A percentile compares a stretch with the other conserved stretches of the same genome.
Conservation (phyloP, 2,113 vertebrate genomes). For the Myocastor coypus region DNA sequence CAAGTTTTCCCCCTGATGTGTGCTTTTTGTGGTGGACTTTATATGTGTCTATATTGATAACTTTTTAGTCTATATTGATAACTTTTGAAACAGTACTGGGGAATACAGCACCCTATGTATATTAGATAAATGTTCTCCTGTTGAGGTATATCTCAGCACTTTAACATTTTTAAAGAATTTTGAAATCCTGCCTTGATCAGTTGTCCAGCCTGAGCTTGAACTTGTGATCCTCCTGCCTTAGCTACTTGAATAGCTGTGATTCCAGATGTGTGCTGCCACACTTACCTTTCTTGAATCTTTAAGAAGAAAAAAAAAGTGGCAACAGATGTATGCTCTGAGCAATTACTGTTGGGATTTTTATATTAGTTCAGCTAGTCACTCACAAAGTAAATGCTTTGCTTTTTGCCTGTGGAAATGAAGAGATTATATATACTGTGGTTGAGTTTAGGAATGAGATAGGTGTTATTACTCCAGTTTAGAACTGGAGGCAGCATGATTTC, state of each 20-base stretch:
- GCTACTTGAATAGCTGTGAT: neutral
- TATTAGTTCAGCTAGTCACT: neutral
- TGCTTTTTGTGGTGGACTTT: neutral
- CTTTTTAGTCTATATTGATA: neutral
- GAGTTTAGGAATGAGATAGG: constrained; percentile 2
- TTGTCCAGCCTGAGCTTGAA: neutral
- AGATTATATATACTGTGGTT: neutral
- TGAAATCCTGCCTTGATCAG: neutral
- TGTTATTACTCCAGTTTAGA: neutral
- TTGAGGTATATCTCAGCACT: neutral
- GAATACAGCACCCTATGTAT: neutral
- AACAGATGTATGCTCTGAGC: neutral
- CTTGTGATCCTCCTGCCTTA: neutral
- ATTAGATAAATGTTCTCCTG: neutral
- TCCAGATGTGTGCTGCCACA: neutral
- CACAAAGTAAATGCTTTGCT: neutral
- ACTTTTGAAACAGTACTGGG: neutral
- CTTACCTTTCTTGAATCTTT: constrained; percentile 27
- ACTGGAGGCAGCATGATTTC: neutral
- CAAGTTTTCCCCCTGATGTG: neutral
- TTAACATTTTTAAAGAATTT: neutral
- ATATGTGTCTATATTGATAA: neutral
- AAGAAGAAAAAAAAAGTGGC: neutral
- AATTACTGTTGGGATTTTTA: neutral
- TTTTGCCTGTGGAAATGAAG: neutral